A percentile compares a stretch with the other conserved stretches of the same genome.
These are phyloP conservation scores for Encarsia formosa DNA, from an alignment of 2,888 invertebrate genomes.

Conservation along the genomic window DNA sequence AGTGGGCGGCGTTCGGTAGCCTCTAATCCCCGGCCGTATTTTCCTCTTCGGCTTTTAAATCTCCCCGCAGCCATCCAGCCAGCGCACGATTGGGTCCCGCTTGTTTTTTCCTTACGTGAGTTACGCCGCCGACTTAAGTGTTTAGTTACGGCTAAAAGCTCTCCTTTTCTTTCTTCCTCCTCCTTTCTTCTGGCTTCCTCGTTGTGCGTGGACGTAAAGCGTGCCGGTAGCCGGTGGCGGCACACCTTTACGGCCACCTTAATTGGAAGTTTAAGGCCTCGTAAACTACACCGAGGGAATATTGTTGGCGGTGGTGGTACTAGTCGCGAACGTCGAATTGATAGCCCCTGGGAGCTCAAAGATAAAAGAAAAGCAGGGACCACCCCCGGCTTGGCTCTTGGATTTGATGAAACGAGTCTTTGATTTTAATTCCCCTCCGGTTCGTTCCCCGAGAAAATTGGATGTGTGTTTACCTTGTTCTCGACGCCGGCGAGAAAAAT, in stretches of 20 bases:
- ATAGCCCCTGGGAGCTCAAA: no score
- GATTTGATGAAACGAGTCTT: no score
- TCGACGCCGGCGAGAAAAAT: no score
- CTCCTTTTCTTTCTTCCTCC: neutral
- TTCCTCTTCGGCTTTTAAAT: slow-evolving; percentile 24
- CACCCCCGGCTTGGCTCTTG: no score
- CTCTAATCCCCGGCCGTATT: slow-evolving; percentile 24
- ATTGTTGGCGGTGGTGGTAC: slow-evolving; percentile 17
- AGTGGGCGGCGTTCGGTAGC: slow-evolving; percentile 13
- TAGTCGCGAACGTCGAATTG: slow-evolving; percentile 5
- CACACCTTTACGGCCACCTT: slow-evolving; percentile 36
- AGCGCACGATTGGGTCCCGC: slow-evolving; percentile 17
- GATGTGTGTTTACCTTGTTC: no score
- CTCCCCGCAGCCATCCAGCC: slow-evolving; percentile 6
- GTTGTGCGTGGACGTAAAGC: neutral
- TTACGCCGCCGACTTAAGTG: slow-evolving; percentile 8
- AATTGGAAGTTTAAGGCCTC: slow-evolving; percentile 41
- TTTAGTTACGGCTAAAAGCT: slow-evolving; percentile 8
- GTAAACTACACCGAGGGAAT: slow-evolving; percentile 33
- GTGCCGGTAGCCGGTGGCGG: slow-evolving; percentile 4
- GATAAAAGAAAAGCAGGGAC: no score
- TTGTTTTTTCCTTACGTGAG: slow-evolving; percentile 11
- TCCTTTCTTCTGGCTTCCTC: no score
- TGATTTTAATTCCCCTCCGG: no score
- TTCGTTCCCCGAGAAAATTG: no score